These are phyloP conservation scores for Coremacera marginata DNA, from an alignment of 2,888 invertebrate genomes.

Conservation along the genomic window DNA sequence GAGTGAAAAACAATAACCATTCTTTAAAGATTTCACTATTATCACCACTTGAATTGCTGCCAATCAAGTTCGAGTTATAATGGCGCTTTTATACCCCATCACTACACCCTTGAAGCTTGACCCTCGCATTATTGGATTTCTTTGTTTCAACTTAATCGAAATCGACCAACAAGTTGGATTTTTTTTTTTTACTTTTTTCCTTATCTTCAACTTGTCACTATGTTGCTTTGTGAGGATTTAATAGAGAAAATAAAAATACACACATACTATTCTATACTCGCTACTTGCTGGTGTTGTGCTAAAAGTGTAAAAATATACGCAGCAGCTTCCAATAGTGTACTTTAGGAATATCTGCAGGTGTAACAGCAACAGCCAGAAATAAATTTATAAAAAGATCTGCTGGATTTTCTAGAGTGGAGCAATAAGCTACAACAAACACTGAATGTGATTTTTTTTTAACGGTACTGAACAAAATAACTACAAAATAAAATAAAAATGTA, in stretches of 20 bases:
- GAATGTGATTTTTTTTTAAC: background rate
- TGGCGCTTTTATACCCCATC: too few species aligned
- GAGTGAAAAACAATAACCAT: too few species aligned
- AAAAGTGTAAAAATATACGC: conserved; percentile 6
- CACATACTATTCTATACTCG: background rate
- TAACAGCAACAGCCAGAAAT: conserved; percentile 1
- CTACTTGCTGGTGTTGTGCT: background rate
- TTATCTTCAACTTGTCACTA: too few species aligned
- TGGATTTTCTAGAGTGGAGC: background rate
- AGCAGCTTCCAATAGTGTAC: background rate
- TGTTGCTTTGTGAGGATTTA: too few species aligned
- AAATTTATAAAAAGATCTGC: background rate
- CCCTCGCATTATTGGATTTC: background rate
- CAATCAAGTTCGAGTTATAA: too few species aligned
- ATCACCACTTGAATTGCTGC: too few species aligned
- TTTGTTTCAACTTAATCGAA: background rate
- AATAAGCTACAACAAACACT: background rate
- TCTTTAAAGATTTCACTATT: too few species aligned
- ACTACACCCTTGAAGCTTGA: background rate
- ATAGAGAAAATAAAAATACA: background rate
- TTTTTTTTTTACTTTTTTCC: too few species aligned
- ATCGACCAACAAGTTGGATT: background rate
- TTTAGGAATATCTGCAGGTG: background rate
- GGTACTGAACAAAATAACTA: background rate
- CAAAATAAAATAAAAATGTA: too few species aligned